phyloP scores from a whole-genome alignment of 2,797 vertebrate genomes.

The Prunella strophiata region DNA sequence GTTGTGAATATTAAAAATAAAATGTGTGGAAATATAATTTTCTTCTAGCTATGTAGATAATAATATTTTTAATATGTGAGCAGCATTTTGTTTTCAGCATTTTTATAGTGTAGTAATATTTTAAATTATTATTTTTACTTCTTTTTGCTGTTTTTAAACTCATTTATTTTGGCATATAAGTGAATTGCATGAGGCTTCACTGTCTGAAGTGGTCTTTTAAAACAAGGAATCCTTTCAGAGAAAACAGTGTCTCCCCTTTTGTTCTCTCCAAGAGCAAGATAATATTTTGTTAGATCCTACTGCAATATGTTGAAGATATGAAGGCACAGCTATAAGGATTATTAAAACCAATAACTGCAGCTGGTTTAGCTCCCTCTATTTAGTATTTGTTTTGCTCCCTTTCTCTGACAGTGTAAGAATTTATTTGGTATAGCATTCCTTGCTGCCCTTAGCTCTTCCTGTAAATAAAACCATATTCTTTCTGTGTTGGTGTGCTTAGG shows the following conservation, averaged over 20 bases:
- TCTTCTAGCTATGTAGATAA: not conserved
- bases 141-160: not conserved
- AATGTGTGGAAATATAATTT: not conserved
- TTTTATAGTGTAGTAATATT: not conserved
- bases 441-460: not conserved
- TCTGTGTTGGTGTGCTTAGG: not conserved
- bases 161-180: not conserved
- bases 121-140: not conserved
- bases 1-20: slow-evolving; percentile 31
- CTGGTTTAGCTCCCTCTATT: not conserved
- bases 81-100: not conserved
- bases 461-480: not conserved
- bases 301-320: not conserved
- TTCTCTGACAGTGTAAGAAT: not conserved
- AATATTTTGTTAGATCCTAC: not conserved
- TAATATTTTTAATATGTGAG: not conserved
- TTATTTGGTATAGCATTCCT: not conserved
- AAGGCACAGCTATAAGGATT: not conserved
- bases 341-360: not conserved
- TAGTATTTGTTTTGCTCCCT: not conserved
- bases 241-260: not conserved
- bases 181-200: not conserved
- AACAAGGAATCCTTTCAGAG: not conserved
- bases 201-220: not conserved
- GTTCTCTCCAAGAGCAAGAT: not conserved